phyloP scores from a whole-genome alignment of 2,113 vertebrate species.

The Toxotes chatareus region DNA sequence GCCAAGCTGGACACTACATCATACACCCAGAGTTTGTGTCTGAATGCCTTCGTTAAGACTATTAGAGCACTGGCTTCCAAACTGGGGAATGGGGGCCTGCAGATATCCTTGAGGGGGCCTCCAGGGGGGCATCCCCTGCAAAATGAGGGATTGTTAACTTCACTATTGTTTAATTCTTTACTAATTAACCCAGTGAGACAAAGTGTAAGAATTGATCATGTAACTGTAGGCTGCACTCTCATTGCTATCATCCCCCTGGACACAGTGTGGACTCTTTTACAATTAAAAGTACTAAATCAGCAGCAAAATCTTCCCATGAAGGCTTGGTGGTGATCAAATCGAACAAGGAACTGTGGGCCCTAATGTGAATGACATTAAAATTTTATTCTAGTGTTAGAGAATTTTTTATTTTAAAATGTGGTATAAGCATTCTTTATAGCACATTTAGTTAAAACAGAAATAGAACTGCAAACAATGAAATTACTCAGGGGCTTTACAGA shows the following conservation, averaged over 20 bases:
- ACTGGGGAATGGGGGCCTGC: conserved; percentile 6
- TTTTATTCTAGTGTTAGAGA: conserved; percentile 18
- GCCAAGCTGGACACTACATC: conserved; percentile 80
- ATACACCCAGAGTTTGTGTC: conserved; percentile 86
- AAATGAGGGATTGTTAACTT: conserved; percentile 35
- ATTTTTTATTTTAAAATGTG: background rate
- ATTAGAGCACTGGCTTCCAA: background rate
- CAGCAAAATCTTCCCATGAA: conserved; percentile 19
- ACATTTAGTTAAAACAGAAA: conserved; percentile 1
- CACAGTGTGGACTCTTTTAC: conserved; percentile 26
- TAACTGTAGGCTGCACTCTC: conserved; percentile 19
- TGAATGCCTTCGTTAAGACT: conserved; percentile 66
- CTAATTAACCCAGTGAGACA: conserved; percentile 56
- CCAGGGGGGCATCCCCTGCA: background rate
- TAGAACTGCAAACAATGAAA: background rate
- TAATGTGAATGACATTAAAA: conserved; percentile 32
- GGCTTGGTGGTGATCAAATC: conserved; percentile 1
- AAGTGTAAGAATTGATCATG: conserved; percentile 54
- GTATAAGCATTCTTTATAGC: background rate
- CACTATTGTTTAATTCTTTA: conserved; percentile 51
- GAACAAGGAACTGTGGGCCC: conserved; percentile 2
- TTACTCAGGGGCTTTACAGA: background rate
- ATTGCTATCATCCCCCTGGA: conserved; percentile 30
- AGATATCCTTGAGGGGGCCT: conserved; percentile 4
- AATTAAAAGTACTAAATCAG: conserved; percentile 38